Evolutionary conservation across 2,113 vertebrate species (phyloP), one percentile per base, ranked within the genome.

Genomic region (Microtus ochrogaster): DNA sequence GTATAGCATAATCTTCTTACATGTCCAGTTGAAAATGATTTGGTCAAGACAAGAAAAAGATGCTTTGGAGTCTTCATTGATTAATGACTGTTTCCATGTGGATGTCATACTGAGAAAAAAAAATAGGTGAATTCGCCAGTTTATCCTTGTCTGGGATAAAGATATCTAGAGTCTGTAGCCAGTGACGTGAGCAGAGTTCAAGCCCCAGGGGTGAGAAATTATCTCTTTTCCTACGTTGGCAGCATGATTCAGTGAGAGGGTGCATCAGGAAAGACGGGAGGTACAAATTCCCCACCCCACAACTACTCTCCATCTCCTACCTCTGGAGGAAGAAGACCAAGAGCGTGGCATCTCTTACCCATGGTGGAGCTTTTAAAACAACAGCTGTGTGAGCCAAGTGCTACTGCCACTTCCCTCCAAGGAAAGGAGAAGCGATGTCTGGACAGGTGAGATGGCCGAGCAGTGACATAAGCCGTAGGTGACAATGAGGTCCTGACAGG

Each of bases 391-490:
- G 79, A 95, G 26, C 84, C 14, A 3, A 24, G 1, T 0, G 0
- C 22, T 17, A 0, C 66, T 0, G 0, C 10, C 8, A 49, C 16
- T 52, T 28, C 78, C 39, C 61, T 77, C 17, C 66, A n/a, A 22
- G 16, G 85, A 33, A 13, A 17, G 79, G 95, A 65, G 17, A 8
- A 8, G 1, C 2, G 2, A 8, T 13, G 30, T 58, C 30, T 11
- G 24, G 33, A 36, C 28, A 66, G 44, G 49, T 5, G 55, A 77
- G 30, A 7, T 4, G 4, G 26, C 24, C 7, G 4, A 12, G 41
- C 0, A 44, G 28, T 55, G 73, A 22, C 10, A 0, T 7, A 14
- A 47, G 55, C 26, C 0, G 2, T 0, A 22, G 7, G 66, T 14
- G 66, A 85, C 6, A 9, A 22, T 16, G n/a, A 65, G 30, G 5